Base-by-base conservation (phyloP, 2,888 invertebrate species). In the Acronicta aceris region DNA sequence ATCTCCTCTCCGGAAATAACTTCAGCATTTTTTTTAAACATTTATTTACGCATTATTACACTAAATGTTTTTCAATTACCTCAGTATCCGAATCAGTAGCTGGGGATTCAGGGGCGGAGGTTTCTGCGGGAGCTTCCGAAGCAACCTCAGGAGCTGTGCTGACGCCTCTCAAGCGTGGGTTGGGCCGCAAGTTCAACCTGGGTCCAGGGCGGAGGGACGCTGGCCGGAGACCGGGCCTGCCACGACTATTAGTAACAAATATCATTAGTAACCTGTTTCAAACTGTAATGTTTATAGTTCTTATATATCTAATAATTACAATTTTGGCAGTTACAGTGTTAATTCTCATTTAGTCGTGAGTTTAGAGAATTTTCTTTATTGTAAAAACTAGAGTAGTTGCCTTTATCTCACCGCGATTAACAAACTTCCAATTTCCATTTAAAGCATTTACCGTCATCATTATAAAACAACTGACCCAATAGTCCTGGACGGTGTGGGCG, bases 131-230 rank as follows among this genome's bases (percentile, higher is more conserved):
- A 7, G 91, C 85, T 48, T 95, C 95, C 1, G 95, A 89, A 0
- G 90, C 87, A 13, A 93, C 81, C 33, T 95, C 93, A 6, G 94
- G 85, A 6, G 95, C 91, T 0, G 95, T 76, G 55, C 77, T 94
- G 0, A 95, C 95, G 1, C 95, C 94, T 79, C 96, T 93, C 56
- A 93, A 87, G 85, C 95, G 68, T 2, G 89, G 84, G 74, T 66
- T 88, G 9, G 92, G 87, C 1, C 92, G 85, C 54, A 96, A 86
- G 82, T 96, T 96, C 48, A 97, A 90, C 78, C 96, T 95, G 2
- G 96, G 95, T 2, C 96, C 96, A 0, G 97, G 97, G 58, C 97
- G 93, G 52, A 96, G 90, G 0, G 96, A 95, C 53, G 86, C 85
- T 1, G 91, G 91, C 41, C 96, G 85, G 1, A 92, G 73, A 7